phyloP scores from a whole-genome alignment of 1,140 invertebrate species.

The Drosophila sechellia region DNA sequence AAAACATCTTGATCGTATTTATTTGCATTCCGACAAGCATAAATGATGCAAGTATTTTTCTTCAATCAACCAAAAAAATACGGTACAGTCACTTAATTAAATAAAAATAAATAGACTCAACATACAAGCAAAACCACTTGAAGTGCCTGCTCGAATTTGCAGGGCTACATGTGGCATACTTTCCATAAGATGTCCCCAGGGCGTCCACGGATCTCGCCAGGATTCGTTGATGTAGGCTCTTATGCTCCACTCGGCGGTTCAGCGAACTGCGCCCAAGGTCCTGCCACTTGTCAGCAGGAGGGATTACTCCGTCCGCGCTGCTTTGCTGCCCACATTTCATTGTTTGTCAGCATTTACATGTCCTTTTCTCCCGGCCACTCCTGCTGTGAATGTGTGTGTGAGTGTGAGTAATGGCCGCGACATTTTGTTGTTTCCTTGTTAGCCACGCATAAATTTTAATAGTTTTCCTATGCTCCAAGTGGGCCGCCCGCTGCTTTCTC shows the following conservation, averaged over 20 bases:
- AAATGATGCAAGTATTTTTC: neutral
- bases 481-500: constrained; percentile 20
- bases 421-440: constrained; percentile 32
- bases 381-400: constrained; percentile 2
- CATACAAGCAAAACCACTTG: constrained; percentile 1
- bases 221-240: constrained; percentile 33
- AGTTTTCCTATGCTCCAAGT: constrained; percentile 71
- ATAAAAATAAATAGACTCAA: neutral
- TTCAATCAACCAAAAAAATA: neutral
- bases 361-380: constrained; percentile 16
- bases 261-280: constrained; percentile 33
- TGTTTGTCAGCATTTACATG: constrained; percentile 74
- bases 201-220: constrained; percentile 25
- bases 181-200: constrained; percentile 9
- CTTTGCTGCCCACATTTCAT: constrained; percentile 52
- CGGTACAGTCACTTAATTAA: neutral
- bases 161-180: constrained; percentile 20
- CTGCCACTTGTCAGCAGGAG: constrained; percentile 58
- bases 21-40: neutral
- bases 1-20: too few species aligned
- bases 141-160: constrained; percentile 20
- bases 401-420: constrained; percentile 33
- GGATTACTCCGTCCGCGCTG: constrained; percentile 50
- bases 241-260: constrained; percentile 32
- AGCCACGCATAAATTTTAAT: constrained; percentile 77